Percentiles rank a stretch among this genome's conserved stretches.
phyloP scores from a whole-genome alignment of 1,140 invertebrate genomes.

The Teleogryllus occipitalis region DNA sequence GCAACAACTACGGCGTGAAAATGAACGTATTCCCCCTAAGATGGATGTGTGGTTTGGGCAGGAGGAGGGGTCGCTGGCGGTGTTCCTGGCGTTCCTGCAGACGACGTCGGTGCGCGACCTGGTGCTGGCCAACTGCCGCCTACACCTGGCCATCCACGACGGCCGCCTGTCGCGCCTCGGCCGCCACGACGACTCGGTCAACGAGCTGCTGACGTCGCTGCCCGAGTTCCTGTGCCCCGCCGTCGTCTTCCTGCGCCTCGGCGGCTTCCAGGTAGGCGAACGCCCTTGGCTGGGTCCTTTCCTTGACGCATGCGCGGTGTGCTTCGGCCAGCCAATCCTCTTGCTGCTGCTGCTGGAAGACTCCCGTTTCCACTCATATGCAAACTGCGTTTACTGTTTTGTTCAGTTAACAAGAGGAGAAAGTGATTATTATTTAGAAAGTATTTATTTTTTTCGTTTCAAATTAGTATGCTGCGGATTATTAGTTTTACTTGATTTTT shows the following conservation, averaged over 20 bases:
- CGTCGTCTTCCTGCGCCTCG: slow-evolving; percentile 42
- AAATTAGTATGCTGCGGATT: too few relatives aligned
- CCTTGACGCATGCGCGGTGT: too few relatives aligned
- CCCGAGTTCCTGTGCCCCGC: slow-evolving; percentile 34
- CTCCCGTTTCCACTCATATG: too few relatives aligned
- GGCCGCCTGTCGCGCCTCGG: slow-evolving; percentile 37
- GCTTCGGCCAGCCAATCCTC: too few relatives aligned
- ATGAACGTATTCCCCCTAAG: not conserved
- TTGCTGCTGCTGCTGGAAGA: too few relatives aligned
- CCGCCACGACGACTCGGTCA: slow-evolving; percentile 35
- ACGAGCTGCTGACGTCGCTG: slow-evolving; percentile 35
- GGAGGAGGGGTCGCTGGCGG: slow-evolving; percentile 38
- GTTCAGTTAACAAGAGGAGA: too few relatives aligned
- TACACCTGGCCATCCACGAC: slow-evolving; percentile 39
- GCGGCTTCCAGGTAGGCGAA: slow-evolving; percentile 42
- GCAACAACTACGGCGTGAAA: not conserved
- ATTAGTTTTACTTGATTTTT: too few relatives aligned
- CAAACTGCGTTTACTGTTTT: too few relatives aligned
- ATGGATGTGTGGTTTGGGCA: slow-evolving; percentile 21
- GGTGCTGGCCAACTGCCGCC: slow-evolving; percentile 38
- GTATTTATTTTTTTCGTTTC: too few relatives aligned
- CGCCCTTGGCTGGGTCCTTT: too few relatives aligned
- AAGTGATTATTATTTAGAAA: too few relatives aligned
- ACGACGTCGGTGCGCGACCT: slow-evolving; percentile 39
- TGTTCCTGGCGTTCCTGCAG: slow-evolving; percentile 37